A percentile compares a stretch with the other conserved stretches of the same genome.
Conservation (phyloP, 2,797 vertebrate genomes). For the Semaprochilodus insignis region DNA sequence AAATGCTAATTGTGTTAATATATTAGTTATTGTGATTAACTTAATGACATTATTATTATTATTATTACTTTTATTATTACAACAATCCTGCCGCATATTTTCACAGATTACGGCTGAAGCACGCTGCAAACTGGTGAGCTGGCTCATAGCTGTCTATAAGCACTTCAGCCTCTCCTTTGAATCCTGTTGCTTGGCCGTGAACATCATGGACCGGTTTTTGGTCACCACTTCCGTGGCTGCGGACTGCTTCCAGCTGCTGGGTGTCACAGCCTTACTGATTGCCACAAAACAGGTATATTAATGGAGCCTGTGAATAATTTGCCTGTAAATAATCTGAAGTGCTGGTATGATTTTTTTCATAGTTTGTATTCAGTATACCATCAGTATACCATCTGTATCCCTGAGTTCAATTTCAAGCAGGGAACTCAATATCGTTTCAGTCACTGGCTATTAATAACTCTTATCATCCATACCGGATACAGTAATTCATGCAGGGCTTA, state of each 20-base stretch:
- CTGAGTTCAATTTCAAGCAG: no score
- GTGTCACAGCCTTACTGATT: constrained; percentile 88
- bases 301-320: not conserved
- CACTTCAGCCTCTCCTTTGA: constrained; percentile 89
- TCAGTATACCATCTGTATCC: no score
- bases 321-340: not conserved
- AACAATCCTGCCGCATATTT: not conserved
- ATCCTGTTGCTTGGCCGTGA: constrained; percentile 89
- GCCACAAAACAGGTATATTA: constrained; percentile 90
- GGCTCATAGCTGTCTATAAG: constrained; percentile 90
- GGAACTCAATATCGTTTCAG: no score
- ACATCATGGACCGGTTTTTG: constrained; percentile 93
- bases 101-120: constrained; percentile 86
- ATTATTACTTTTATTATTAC: no score
- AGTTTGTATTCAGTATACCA: not conserved
- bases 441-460: not conserved
- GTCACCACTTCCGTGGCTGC: constrained; percentile 87
- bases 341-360: not conserved
- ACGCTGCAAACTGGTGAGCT: constrained; percentile 91
- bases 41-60: no score
- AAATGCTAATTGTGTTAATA: no score
- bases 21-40: no score
- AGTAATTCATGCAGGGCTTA: no score
- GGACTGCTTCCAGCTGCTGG: constrained; percentile 95
- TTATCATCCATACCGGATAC: no score